These are phyloP conservation scores for Cromileptes altivelis DNA, from an alignment of 2,113 vertebrate genomes.

Conservation along the genomic window DNA sequence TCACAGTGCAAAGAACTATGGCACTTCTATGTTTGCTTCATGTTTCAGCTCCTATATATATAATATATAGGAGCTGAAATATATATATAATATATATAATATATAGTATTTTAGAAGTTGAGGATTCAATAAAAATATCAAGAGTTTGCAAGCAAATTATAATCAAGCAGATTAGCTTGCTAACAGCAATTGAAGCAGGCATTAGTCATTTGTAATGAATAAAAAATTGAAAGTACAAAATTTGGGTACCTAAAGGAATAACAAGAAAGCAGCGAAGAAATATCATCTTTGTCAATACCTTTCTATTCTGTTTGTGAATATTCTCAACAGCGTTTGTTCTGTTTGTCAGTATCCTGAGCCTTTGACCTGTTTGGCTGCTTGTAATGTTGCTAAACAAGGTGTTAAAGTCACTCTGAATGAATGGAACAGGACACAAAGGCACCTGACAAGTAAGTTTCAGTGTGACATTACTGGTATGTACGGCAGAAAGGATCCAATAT, in stretches of 20 bases:
- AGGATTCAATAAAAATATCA: neutral
- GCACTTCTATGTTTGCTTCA: neutral
- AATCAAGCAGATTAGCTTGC: neutral
- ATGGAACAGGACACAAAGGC: constrained; percentile 64
- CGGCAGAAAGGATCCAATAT: constrained; percentile 63
- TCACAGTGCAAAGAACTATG: too few relatives aligned
- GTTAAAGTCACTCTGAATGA: constrained; percentile 51
- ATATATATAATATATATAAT: too few relatives aligned
- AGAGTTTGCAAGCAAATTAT: neutral
- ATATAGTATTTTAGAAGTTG: neutral
- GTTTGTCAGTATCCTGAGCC: constrained; percentile 16
- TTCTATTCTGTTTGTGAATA: neutral
- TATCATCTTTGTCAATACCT: neutral
- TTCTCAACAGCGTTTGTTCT: neutral
- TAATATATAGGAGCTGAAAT: neutral
- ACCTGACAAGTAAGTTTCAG: constrained; percentile 67
- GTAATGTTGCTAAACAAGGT: constrained; percentile 66
- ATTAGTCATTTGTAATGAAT: neutral
- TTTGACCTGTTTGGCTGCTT: constrained; percentile 49
- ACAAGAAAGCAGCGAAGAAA: neutral
- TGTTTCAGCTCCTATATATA: too few relatives aligned
- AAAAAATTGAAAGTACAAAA: neutral
- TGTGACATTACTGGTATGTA: constrained; percentile 73
- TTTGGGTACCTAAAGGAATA: neutral
- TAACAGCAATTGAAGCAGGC: neutral